phyloP scores from a whole-genome alignment of 1,140 invertebrate genomes.

The Lysiphlebus fabarum region DNA sequence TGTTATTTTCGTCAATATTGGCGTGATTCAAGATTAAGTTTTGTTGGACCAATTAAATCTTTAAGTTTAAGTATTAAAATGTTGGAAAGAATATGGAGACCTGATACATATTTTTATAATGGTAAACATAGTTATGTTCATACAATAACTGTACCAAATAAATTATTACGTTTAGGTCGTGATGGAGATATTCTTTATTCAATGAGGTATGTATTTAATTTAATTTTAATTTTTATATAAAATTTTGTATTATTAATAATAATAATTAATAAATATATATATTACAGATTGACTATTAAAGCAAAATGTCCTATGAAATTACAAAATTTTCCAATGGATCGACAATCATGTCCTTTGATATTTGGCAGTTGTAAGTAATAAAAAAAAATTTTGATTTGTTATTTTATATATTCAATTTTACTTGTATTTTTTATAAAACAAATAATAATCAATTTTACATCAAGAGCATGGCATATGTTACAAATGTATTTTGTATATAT shows the following conservation, averaged over 20 bases:
- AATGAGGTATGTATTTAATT: conserved; percentile 67
- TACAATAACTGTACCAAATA: conserved; percentile 93
- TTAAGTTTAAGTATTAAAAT: conserved; percentile 85
- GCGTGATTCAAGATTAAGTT: conserved; percentile 79
- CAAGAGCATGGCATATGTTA: too few species aligned
- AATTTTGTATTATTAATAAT: conserved; percentile 16
- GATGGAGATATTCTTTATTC: conserved; percentile 93
- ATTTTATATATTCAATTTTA: neutral
- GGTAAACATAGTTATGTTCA: conserved; percentile 92
- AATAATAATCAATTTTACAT: too few species aligned
- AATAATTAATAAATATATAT: conserved; percentile 22
- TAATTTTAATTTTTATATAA: conserved; percentile 20
- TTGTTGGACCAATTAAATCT: conserved; percentile 75
- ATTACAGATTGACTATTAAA: conserved; percentile 88
- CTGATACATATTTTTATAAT: conserved; percentile 92
- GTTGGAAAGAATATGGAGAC: conserved; percentile 91
- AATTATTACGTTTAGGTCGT: conserved; percentile 81
- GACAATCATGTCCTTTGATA: conserved; percentile 86
- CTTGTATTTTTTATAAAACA: too few species aligned
- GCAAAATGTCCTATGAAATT: conserved; percentile 97
- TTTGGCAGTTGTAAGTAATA: conserved; percentile 89
- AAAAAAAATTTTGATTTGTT: neutral
- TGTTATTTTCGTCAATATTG: conserved; percentile 93
- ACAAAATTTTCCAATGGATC: conserved; percentile 95
- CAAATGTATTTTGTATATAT: too few species aligned